Conservation (phyloP, 2,888 invertebrate species). For the Chrysodeixis includens region DNA sequence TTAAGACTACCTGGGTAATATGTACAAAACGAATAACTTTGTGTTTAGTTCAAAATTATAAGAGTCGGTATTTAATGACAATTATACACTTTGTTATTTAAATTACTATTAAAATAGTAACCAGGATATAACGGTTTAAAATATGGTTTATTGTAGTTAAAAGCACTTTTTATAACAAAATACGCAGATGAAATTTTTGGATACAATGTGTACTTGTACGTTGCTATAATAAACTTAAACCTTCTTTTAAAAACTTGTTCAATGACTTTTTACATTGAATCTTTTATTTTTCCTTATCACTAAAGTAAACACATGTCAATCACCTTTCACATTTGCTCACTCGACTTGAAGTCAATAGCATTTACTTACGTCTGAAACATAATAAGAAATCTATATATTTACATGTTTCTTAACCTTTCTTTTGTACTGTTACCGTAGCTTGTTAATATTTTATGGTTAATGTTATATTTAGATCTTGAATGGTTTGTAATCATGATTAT, state of each 20-base stretch:
- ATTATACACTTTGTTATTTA: too few relatives aligned
- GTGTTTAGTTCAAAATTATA: too few relatives aligned
- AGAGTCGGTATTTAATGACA: too few relatives aligned
- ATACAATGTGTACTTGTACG: too few relatives aligned
- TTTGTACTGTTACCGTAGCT: background rate
- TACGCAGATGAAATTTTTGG: too few relatives aligned
- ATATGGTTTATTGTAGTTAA: too few relatives aligned
- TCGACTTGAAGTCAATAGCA: constrained; percentile 35
- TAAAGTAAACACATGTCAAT: constrained; percentile 25
- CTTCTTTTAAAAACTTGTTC: too few relatives aligned
- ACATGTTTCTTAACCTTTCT: background rate
- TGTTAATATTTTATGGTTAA: background rate
- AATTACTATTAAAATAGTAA: too few relatives aligned
- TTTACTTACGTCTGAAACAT: background rate
- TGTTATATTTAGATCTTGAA: background rate
- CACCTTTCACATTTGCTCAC: constrained; percentile 26
- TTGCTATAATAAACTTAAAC: too few relatives aligned
- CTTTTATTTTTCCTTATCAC: constrained; percentile 1
- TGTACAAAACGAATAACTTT: too few relatives aligned
- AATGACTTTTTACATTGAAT: background rate
- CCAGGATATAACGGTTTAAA: too few relatives aligned
- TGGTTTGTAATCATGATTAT: background rate
- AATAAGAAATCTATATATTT: constrained; percentile 12
- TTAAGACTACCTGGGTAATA: background rate
- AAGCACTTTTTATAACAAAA: too few relatives aligned